These are phyloP conservation scores for Temnothorax curvispinosus DNA, from an alignment of 1,140 invertebrate species.

Conservation along the genomic window DNA sequence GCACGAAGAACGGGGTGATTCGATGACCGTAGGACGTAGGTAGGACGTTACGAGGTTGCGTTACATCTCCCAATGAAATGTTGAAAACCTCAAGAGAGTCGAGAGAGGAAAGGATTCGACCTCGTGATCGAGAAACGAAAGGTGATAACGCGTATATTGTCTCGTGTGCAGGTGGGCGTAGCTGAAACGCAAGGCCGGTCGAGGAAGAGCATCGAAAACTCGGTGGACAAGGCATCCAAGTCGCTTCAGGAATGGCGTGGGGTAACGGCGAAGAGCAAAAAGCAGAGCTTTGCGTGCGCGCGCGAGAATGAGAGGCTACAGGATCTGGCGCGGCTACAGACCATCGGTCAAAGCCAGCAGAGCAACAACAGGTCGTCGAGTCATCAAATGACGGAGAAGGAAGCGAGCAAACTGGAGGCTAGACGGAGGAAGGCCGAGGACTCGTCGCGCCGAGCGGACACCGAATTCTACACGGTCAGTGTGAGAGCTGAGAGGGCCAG, in stretches of 20 bases:
- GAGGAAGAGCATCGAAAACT: conserved; percentile 91
- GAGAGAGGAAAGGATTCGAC: too few species aligned
- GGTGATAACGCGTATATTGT: too few species aligned
- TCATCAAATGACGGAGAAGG: conserved; percentile 88
- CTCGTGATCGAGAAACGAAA: background rate
- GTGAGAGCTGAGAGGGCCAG: conserved; percentile 95
- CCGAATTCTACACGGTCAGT: conserved; percentile 97
- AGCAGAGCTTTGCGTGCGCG: conserved; percentile 92
- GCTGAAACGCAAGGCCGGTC: conserved; percentile 88
- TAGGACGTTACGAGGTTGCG: too few species aligned
- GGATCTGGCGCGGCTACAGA: conserved; percentile 86
- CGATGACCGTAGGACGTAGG: too few species aligned
- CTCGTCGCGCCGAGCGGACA: conserved; percentile 94
- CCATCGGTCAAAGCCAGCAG: conserved; percentile 82
- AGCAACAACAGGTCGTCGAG: conserved; percentile 81
- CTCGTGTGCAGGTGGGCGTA: conserved; percentile 81
- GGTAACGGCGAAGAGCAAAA: conserved; percentile 94
- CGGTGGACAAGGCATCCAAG: conserved; percentile 94
- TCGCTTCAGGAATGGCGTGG: conserved; percentile 93
- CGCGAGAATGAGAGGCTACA: conserved; percentile 96
- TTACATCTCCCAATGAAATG: too few species aligned
- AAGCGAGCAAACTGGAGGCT: conserved; percentile 92
- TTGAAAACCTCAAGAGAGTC: too few species aligned
- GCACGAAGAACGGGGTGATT: too few species aligned
- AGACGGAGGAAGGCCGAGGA: conserved; percentile 97